Percentiles rank a stretch among this genome's conserved stretches.
These are phyloP conservation scores for Cygnus atratus DNA, from an alignment of 2,113 vertebrate species.

Conservation along the genomic window DNA sequence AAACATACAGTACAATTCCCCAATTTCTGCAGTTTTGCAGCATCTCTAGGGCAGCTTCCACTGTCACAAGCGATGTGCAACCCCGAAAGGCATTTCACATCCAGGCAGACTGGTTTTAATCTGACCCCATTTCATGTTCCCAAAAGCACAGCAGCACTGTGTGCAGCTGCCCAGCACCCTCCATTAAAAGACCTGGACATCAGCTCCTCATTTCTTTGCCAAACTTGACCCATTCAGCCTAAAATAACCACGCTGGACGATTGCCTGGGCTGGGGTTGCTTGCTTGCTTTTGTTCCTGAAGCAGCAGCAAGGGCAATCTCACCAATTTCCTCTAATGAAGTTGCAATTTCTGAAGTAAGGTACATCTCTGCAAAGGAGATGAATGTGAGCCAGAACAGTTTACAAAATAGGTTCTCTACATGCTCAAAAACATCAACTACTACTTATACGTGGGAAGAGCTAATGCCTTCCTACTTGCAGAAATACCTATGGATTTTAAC, in stretches of 20 bases:
- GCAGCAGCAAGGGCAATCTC: constrained; percentile 10
- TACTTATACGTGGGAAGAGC: neutral
- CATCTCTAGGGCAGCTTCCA: neutral
- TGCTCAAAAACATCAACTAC: neutral
- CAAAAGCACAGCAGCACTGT: fast-evolving
- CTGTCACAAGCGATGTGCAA: neutral
- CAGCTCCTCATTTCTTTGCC: neutral
- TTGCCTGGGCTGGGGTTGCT: neutral
- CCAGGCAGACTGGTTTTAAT: neutral
- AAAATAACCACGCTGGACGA: neutral
- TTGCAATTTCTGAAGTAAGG: neutral
- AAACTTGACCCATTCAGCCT: neutral
- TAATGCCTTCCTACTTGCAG: neutral
- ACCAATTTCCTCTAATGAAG: neutral
- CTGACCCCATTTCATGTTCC: neutral
- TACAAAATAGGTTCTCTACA: neutral
- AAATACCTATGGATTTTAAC: neutral
- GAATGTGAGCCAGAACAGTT: neutral
- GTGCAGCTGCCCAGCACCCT: fast-evolving
- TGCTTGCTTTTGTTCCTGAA: neutral
- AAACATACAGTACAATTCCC: neutral
- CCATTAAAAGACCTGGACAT: fast-evolving
- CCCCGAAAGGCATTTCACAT: neutral
- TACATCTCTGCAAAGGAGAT: neutral
- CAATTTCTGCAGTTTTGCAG: neutral